Conservation (phyloP, 2,797 vertebrate genomes). For the Paguma larvata region DNA sequence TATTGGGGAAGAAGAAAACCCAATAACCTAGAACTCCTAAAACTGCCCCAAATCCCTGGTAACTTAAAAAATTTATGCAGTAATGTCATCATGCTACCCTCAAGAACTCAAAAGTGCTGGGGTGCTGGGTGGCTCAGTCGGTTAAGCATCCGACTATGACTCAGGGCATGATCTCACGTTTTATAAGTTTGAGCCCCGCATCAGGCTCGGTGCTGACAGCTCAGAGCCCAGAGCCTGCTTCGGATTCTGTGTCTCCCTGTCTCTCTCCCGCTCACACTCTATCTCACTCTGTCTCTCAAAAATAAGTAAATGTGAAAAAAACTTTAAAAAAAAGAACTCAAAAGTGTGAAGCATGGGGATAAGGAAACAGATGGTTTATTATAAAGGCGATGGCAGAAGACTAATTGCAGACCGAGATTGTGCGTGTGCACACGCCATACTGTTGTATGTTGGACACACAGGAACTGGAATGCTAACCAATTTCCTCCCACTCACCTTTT, state of each 20-base stretch:
- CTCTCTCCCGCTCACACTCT: too few relatives aligned
- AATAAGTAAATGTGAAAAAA: too few relatives aligned
- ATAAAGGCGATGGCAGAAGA: neutral
- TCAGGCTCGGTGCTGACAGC: too few relatives aligned
- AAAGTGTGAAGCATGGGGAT: neutral
- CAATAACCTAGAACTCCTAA: conserved; percentile 19
- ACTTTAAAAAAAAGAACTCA: too few relatives aligned
- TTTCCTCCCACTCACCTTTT: conserved; percentile 45
- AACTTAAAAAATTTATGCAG: neutral
- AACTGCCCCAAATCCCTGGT: conserved; percentile 13
- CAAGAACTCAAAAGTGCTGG: neutral
- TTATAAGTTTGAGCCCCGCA: too few relatives aligned
- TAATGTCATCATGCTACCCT: neutral
- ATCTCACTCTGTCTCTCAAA: too few relatives aligned
- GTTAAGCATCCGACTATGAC: too few relatives aligned
- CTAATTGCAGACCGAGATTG: neutral
- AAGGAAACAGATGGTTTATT: conserved; percentile 15
- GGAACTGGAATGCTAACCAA: neutral
- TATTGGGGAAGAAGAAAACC: neutral
- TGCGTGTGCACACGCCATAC: accelerated
- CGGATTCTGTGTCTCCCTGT: too few relatives aligned
- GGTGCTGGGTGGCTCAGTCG: too few relatives aligned
- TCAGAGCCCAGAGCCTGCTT: too few relatives aligned
- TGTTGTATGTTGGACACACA: neutral
- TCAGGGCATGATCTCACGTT: too few relatives aligned